A percentile compares a stretch with the other conserved stretches of the same genome.
phyloP scores from a whole-genome alignment of 2,113 vertebrate genomes.

The Pollachius pollachius region DNA sequence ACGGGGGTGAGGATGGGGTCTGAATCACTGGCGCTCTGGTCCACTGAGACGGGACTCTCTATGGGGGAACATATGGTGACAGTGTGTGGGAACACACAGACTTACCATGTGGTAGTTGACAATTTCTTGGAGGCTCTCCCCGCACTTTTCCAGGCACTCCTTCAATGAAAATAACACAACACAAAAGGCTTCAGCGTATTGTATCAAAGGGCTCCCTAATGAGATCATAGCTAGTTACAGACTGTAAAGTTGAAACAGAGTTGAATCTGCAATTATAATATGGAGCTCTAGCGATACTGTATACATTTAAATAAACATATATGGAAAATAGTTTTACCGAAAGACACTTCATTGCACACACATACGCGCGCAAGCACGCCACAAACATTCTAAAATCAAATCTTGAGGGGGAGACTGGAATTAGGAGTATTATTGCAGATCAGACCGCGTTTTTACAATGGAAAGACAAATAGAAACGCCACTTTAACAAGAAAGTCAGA shows the following conservation, averaged over 20 bases:
- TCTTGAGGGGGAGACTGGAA: constrained; percentile 30
- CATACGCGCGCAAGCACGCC: too few relatives aligned
- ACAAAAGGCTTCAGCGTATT: constrained; percentile 1
- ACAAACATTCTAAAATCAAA: constrained; percentile 2
- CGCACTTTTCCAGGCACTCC: constrained; percentile 94
- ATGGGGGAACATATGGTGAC: constrained; percentile 9
- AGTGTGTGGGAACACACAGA: constrained; percentile 4
- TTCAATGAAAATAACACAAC: constrained; percentile 56
- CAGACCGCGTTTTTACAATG: constrained; percentile 51
- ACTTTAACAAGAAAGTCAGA: constrained; percentile 62
- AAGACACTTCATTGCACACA: not conserved
- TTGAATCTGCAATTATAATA: constrained; percentile 10
- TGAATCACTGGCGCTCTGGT: constrained; percentile 8
- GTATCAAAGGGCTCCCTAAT: not conserved
- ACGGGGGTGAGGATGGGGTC: constrained; percentile 22
- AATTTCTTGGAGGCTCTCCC: constrained; percentile 95
- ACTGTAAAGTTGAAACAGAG: constrained; percentile 12
- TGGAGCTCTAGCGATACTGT: too few relatives aligned
- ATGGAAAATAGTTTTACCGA: too few relatives aligned
- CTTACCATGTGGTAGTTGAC: constrained; percentile 97
- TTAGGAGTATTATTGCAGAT: constrained; percentile 35
- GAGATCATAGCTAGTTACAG: not conserved
- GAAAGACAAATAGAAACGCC: constrained; percentile 61
- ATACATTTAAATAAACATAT: not conserved
- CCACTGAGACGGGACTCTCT: constrained; percentile 3